Conservation (phyloP, 2,113 vertebrate genomes). For the Poeciliopsis retropinna region DNA sequence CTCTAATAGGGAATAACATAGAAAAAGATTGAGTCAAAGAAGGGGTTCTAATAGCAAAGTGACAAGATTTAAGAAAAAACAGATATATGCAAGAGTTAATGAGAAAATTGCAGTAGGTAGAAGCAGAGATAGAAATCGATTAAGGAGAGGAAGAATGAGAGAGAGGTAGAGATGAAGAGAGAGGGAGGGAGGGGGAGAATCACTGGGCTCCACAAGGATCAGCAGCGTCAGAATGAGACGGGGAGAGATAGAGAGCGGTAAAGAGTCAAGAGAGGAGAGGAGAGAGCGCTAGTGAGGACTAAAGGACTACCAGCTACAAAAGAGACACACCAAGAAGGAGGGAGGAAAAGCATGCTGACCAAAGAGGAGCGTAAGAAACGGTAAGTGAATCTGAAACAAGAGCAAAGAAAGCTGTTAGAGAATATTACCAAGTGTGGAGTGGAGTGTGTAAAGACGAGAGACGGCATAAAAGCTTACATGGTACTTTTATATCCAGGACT, state of each 20-base stretch:
- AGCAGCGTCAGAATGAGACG: conserved; percentile 67
- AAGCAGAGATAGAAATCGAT: conserved; percentile 34
- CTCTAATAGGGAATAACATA: conserved; percentile 6
- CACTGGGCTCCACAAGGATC: conserved; percentile 58
- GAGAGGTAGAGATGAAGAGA: conserved; percentile 28
- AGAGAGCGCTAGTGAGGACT: conserved; percentile 50
- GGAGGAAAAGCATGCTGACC: conserved; percentile 34
- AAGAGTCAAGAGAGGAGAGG: conserved; percentile 45
- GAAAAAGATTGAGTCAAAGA: neutral
- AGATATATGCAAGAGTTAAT: conserved; percentile 28
- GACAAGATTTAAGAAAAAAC: neutral
- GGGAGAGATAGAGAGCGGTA: conserved; percentile 56
- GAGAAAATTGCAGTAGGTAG: conserved; percentile 23
- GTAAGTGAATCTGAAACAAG: conserved; percentile 47
- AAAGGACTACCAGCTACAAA: conserved; percentile 60
- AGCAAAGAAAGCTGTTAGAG: conserved; percentile 32
- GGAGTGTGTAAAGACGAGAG: conserved; percentile 32
- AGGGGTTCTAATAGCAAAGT: conserved; percentile 14
- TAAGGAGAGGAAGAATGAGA: conserved; percentile 8
- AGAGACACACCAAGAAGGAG: conserved; percentile 18
- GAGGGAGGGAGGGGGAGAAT: conserved; percentile 55
- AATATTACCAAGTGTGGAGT: conserved; percentile 23
- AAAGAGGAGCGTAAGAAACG: conserved; percentile 45
- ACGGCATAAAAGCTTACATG: conserved; percentile 6
- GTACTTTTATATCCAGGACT: conserved; percentile 16